Percentiles rank a stretch among this genome's conserved stretches.
These are phyloP conservation scores for Bombus pascuorum DNA, from an alignment of 1,140 invertebrate species.

Conservation along the genomic window DNA sequence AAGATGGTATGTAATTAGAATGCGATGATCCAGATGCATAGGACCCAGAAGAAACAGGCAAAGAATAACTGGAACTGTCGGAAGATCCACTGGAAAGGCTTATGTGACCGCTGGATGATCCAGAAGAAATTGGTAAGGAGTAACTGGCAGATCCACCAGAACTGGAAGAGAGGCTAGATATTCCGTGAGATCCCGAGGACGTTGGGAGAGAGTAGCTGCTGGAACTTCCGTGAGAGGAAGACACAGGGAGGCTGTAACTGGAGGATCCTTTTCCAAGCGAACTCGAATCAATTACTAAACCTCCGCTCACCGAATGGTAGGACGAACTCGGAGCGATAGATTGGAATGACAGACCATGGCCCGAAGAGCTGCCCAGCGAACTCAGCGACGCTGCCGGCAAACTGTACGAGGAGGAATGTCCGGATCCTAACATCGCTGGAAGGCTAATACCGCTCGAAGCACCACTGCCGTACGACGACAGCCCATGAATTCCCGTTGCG, in stretches of 20 bases:
- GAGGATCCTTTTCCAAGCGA: slow-evolving; percentile 59
- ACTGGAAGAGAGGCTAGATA: slow-evolving; percentile 40
- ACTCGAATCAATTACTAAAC: slow-evolving; percentile 65
- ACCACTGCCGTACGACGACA: slow-evolving; percentile 58
- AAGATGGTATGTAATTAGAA: slow-evolving; percentile 67
- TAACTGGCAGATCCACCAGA: slow-evolving; percentile 48
- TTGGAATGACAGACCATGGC: slow-evolving; percentile 55
- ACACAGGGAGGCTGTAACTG: slow-evolving; percentile 47
- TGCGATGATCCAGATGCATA: slow-evolving; percentile 50
- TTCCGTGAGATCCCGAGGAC: slow-evolving; percentile 52
- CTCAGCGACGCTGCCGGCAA: slow-evolving; percentile 35
- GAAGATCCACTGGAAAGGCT: slow-evolving; percentile 69
- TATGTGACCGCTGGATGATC: slow-evolving; percentile 56
- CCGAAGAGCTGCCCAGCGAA: slow-evolving; percentile 35
- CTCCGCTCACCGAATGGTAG: slow-evolving; percentile 63
- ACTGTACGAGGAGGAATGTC: slow-evolving; percentile 49
- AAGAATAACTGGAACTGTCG: slow-evolving; percentile 68
- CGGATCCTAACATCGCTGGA: slow-evolving; percentile 58
- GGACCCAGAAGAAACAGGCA: slow-evolving; percentile 68
- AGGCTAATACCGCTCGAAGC: slow-evolving; percentile 52
- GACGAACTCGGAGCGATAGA: slow-evolving; percentile 60
- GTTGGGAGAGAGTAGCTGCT: slow-evolving; percentile 36
- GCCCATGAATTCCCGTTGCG: slow-evolving; percentile 59
- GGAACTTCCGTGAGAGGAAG: slow-evolving; percentile 62
- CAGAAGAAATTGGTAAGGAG: slow-evolving; percentile 37